These are phyloP conservation scores for Myathropa florea DNA, from an alignment of 2,888 invertebrate genomes.

Conservation along the genomic window DNA sequence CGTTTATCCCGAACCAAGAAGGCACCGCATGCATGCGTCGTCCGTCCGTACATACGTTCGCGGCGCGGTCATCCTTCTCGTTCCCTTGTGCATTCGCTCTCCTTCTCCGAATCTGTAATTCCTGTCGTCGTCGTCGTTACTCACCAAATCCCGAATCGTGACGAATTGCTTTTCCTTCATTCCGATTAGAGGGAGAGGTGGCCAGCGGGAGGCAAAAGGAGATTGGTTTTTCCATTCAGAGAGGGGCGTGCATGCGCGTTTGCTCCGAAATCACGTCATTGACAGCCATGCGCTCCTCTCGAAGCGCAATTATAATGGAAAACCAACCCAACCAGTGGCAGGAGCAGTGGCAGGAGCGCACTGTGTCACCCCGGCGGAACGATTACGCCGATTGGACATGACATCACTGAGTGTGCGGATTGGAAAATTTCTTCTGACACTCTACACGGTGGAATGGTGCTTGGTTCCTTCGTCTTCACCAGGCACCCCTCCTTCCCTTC, in stretches of 20 bases:
- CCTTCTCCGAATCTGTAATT: too few relatives aligned
- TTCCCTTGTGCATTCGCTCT: neutral
- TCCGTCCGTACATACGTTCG: too few relatives aligned
- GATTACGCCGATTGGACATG: conserved; percentile 70
- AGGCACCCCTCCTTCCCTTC: too few relatives aligned
- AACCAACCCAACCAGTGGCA: conserved; percentile 21
- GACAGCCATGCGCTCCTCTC: conserved; percentile 47
- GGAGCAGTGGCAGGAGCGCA: conserved; percentile 67
- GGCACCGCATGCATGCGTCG: neutral
- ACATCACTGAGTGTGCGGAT: conserved; percentile 58
- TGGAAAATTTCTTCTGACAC: conserved; percentile 68
- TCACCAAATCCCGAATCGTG: conserved; percentile 63
- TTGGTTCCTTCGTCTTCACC: neutral
- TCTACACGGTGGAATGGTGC: conserved; percentile 16
- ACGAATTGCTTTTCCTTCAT: conserved; percentile 56
- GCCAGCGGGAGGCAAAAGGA: neutral
- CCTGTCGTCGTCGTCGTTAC: conserved; percentile 16
- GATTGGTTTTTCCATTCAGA: neutral
- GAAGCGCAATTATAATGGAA: conserved; percentile 58
- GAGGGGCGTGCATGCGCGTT: neutral
- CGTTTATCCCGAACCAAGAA: conserved; percentile 47
- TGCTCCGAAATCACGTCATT: conserved; percentile 53
- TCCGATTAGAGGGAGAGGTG: conserved; percentile 39
- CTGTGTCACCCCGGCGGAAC: conserved; percentile 56
- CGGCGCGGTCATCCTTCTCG: neutral